Conservation (phyloP, 2,113 vertebrate species). For the Macrotis lagotis region DNA sequence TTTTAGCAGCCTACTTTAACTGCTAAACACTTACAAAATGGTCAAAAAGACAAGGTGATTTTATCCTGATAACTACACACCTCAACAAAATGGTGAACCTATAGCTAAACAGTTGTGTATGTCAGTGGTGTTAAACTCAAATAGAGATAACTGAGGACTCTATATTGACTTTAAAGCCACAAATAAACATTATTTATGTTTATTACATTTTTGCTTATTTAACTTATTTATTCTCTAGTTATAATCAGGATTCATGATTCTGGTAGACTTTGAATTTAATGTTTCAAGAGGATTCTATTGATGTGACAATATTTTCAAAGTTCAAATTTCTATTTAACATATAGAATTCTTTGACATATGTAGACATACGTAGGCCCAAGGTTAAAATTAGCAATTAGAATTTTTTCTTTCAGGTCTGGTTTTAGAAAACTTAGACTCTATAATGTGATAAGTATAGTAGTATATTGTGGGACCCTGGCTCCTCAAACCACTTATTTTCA, state of each 20-base stretch:
- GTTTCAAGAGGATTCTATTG: not conserved
- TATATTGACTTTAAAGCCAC: not conserved
- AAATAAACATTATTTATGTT: not conserved
- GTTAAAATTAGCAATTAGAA: constrained; percentile 66
- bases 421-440: constrained; percentile 42
- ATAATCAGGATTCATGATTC: not conserved
- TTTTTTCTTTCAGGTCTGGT: constrained; percentile 59
- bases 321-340: constrained; percentile 52
- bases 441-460: constrained; percentile 49
- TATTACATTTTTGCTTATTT: not conserved
- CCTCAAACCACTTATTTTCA: not conserved
- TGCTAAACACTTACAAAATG: constrained; percentile 11
- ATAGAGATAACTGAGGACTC: not conserved
- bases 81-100: not conserved
- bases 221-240: not conserved
- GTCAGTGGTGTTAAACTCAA: not conserved
- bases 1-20: not conserved
- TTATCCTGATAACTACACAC: not conserved
- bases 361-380: constrained; percentile 10
- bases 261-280: not conserved
- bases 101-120: not conserved
- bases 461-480: not conserved
- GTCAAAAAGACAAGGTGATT: not conserved
- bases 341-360: constrained; percentile 2
- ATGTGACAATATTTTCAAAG: not conserved